phyloP scores from a whole-genome alignment of 2,113 vertebrate genomes.

The Paramisgurnus dabryanus region DNA sequence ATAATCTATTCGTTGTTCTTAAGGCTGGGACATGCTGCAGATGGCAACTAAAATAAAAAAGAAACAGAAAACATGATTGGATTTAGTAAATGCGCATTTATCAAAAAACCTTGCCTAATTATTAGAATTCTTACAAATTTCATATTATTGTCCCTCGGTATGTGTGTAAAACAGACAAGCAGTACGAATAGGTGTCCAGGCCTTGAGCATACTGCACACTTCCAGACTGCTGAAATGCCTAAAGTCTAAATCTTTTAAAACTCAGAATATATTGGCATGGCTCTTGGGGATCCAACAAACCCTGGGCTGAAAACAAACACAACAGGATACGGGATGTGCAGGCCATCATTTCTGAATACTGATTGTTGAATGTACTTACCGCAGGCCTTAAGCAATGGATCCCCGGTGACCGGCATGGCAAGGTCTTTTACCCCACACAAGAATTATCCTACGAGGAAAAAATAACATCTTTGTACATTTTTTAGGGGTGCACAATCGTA shows the following conservation, averaged over 20 bases:
- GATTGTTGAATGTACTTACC: constrained; percentile 35
- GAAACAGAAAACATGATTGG: constrained; percentile 8
- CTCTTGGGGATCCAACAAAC: constrained; percentile 53
- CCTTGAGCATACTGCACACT: constrained; percentile 43
- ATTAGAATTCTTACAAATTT: constrained; percentile 2
- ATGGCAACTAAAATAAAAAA: constrained; percentile 23
- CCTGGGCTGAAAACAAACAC: constrained; percentile 45
- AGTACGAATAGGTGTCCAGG: constrained; percentile 19
- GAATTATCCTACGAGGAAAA: not conserved
- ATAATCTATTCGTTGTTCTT: constrained; percentile 23
- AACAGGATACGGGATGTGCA: constrained; percentile 43
- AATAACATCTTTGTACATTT: not conserved
- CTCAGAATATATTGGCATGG: constrained; percentile 50
- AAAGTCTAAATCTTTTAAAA: constrained; percentile 55
- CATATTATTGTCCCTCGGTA: not conserved
- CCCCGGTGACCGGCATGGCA: constrained; percentile 25
- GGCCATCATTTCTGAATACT: constrained; percentile 51
- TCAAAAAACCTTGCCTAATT: constrained; percentile 19
- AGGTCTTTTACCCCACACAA: constrained; percentile 25
- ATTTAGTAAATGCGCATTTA: not conserved
- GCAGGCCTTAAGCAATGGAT: constrained; percentile 29
- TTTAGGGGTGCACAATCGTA: too few relatives aligned
- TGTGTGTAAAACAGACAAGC: not conserved
- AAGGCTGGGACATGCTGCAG: not conserved
- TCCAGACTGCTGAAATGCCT: constrained; percentile 40